These are phyloP conservation scores for Tachysurus fulvidraco DNA, from an alignment of 2,113 vertebrate genomes.

Conservation along the genomic window DNA sequence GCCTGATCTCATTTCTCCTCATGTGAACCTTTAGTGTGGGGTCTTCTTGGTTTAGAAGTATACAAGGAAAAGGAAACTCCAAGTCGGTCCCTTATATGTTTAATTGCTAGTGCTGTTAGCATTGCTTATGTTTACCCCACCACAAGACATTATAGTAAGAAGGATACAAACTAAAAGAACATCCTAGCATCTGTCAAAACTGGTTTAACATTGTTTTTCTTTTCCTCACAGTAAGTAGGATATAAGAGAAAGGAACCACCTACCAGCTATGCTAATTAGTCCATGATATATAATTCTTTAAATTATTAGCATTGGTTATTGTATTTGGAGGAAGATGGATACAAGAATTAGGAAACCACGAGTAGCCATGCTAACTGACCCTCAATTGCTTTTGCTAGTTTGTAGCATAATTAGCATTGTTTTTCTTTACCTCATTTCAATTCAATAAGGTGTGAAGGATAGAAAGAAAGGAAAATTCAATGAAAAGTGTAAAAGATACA, in stretches of 20 bases:
- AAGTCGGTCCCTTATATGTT: neutral
- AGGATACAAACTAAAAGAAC: neutral
- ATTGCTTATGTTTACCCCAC: neutral
- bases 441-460: neutral
- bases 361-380: neutral
- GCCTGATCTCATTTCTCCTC: slow-evolving; percentile 18
- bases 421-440: neutral
- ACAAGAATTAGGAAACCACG: neutral
- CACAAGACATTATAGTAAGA: neutral
- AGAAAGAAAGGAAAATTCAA: neutral
- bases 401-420: neutral
- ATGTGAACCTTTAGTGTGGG: neutral
- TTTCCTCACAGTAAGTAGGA: neutral
- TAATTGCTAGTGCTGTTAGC: neutral
- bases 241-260: neutral
- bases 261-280: neutral
- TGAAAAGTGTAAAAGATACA: neutral
- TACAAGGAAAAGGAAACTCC: neutral
- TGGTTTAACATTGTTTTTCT: neutral
- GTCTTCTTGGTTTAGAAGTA: neutral
- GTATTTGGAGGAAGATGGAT: neutral
- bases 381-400: neutral
- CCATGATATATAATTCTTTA: neutral
- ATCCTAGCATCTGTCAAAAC: neutral
- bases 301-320: neutral